Evolutionary conservation across 2,113 vertebrate genomes (phyloP).

Genomic region (Microcebus tavaratra): DNA sequence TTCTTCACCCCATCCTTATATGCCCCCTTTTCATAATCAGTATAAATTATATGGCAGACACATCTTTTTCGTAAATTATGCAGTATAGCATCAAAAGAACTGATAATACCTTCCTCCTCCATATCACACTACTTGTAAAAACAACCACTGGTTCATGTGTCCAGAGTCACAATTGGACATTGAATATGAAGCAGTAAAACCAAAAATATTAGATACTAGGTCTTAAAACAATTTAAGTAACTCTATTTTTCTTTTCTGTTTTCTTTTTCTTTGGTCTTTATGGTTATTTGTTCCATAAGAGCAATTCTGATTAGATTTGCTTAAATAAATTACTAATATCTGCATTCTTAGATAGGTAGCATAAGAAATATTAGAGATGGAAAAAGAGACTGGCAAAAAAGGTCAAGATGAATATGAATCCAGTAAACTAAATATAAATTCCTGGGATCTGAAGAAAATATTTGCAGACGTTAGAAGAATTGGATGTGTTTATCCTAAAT

Average conservation of each 20-base stretch:
- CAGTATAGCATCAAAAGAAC: background rate
- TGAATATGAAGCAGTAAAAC: background rate
- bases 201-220: background rate
- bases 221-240: background rate
- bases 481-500: background rate
- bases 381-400: background rate
- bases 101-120: background rate
- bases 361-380: background rate
- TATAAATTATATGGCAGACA: too few relatives aligned
- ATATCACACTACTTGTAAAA: background rate
- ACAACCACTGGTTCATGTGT: background rate
- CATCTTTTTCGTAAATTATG: background rate
- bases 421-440: background rate
- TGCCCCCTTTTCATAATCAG: background rate
- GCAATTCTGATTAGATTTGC: background rate
- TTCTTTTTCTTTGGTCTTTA: background rate
- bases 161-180: background rate
- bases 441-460: background rate
- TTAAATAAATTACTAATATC: background rate
- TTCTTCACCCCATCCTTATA: background rate
- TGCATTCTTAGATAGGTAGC: background rate
- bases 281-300: background rate
- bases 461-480: background rate
- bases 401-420: background rate
- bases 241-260: background rate